Evolutionary conservation across 2,797 vertebrate genomes (phyloP).

Genomic region (Okamejei kenojei): DNA sequence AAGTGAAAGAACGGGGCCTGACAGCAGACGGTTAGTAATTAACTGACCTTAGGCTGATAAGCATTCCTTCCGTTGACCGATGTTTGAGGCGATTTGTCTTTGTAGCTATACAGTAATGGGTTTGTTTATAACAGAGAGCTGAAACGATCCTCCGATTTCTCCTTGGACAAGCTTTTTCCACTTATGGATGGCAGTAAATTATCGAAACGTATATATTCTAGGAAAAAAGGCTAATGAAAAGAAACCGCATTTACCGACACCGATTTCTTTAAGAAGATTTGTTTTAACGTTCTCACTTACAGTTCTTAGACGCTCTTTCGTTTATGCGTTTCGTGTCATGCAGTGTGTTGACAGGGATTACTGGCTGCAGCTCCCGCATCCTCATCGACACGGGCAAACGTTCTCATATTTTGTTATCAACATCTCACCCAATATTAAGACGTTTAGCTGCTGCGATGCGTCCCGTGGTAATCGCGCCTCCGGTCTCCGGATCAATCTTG

Average conservation of each 20-base stretch:
- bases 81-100: constrained; percentile 9
- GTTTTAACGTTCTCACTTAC: neutral
- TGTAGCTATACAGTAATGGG: constrained; percentile 32
- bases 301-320: neutral
- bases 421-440: neutral
- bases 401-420: neutral
- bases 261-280: neutral
- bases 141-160: neutral
- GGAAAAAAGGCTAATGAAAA: neutral
- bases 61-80: neutral
- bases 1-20: neutral
- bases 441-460: neutral
- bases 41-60: constrained; percentile 4
- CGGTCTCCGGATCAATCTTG: neutral
- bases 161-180: constrained; percentile 9
- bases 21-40: constrained; percentile 16
- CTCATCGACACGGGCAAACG: neutral
- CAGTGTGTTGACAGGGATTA: neutral
- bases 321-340: neutral
- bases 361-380: neutral
- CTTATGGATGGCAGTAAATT: neutral
- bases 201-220: neutral
- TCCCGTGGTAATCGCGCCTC: neutral
- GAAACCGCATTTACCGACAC: neutral
- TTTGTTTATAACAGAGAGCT: constrained; percentile 29